These are phyloP conservation scores for Microcebus lehilahytsara DNA, from an alignment of 2,113 vertebrate species.

Conservation along the genomic window DNA sequence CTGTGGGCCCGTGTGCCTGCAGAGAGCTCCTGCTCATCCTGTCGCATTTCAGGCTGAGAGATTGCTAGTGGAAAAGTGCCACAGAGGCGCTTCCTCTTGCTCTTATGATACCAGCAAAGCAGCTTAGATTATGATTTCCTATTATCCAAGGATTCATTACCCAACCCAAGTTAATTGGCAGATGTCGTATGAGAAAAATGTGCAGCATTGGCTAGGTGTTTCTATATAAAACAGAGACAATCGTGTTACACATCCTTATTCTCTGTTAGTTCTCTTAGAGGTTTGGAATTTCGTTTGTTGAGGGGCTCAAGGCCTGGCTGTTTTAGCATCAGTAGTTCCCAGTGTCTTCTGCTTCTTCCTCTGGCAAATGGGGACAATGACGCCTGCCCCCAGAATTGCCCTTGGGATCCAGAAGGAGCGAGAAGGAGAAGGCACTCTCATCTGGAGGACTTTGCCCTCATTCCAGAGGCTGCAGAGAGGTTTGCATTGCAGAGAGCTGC, in stretches of 20 bases:
- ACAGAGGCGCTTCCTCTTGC: not conserved
- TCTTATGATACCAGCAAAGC: not conserved
- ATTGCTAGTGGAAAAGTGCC: not conserved
- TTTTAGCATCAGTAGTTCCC: not conserved
- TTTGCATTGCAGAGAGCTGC: not conserved
- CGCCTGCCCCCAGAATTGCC: not conserved
- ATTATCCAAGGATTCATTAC: not conserved
- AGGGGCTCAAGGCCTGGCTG: not conserved
- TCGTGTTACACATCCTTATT: not conserved
- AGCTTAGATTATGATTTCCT: not conserved
- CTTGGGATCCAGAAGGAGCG: no score
- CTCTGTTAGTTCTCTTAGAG: not conserved
- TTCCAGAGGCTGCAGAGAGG: not conserved
- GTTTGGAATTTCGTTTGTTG: not conserved
- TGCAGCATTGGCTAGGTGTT: not conserved
- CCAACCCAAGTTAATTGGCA: not conserved
- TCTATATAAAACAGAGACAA: not conserved
- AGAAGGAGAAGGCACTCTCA: not conserved
- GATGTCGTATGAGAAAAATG: not conserved
- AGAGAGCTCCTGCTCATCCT: not conserved
- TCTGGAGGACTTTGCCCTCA: rapidly evolving
- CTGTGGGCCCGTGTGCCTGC: not conserved
- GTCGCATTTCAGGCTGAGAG: not conserved
- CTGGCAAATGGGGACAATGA: not conserved
- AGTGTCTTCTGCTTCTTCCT: not conserved